Base-by-base conservation (phyloP, 2,113 vertebrate species). In the Microtus ochrogaster region DNA sequence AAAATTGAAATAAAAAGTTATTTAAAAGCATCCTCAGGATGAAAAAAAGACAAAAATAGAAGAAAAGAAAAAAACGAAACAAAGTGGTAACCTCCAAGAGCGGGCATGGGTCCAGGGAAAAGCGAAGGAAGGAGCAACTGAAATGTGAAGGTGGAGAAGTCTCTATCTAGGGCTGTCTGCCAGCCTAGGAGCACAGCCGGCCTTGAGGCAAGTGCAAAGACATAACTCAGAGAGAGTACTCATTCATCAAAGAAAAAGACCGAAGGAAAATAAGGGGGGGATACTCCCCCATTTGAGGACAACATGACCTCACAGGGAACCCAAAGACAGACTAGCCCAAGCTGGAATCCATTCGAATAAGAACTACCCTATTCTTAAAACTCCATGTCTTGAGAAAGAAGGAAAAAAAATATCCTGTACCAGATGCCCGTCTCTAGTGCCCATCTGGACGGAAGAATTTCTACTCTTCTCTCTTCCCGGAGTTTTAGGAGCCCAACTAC, bases 71-170 rank as follows among this genome's bases (percentile, higher is more conserved):
- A 58, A 58, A 58, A 58, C 58, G 6, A 58, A 47, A 77, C 44
- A 33, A 22, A 5, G 83, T 39, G 7, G 82, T 89, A 79, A 93
- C n/a, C 22, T 94, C 79, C 66, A 58, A 88, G 30, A 65, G 77
- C 1, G 66, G 65, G 24, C 5, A 39, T 24, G 39, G 55, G 33
- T 70, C n/a, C 83, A 79, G 21, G 55, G 44, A 19, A 47, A 66
- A 49, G 16, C 39, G 26, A 86, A 88, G 66, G 65, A 74, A 76
- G 19, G 81, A 90, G n/a, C 6, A 30, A 47, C 0, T 61, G 52
- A 97, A 89, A 93, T 70, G 22, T 68, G 91, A 95, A 81, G 8
- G 33, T 7, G n/a, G 79, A 77, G 94, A 95, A 89, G 78, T 1
- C 11, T 77, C 90, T 74, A 61, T 82, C 76, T 2, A 44, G 94